Evolutionary conservation across 2,113 vertebrate genomes (phyloP), one percentile per base, ranked within the genome.

Genomic region (Apteryx mantelli): DNA sequence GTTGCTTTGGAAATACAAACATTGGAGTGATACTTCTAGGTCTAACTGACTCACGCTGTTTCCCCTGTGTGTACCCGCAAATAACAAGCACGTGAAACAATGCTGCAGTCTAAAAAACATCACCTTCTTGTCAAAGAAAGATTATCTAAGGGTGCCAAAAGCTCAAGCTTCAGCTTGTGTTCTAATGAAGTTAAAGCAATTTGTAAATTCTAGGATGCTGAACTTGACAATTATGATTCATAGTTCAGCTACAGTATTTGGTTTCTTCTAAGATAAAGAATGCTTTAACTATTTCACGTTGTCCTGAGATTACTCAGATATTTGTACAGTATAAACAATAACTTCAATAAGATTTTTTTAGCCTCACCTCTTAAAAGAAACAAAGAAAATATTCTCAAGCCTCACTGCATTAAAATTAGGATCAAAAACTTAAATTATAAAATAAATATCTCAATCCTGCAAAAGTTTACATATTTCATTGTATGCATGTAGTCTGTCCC

Each of bases 151-250:
- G 16, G 19, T 71, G 48, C 28, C 38, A 66, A 48, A 30, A 36
- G 80, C 44, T 53, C 40, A 32, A 30, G 11, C 32, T 96, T 93
- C 73, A 83, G 19, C 44, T 71, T 52, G 2, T 89, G 68, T 83
- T 91, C 68, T 89, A 13, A 75, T 5, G 22, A 86, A 83, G 48
- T 32, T 53, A 13, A 24, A 86, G 40, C 18, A 3, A 64, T 78
- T 93, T 93, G 16, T 38, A 61, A 84, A 38, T 85, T 89, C 52
- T 52, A 82, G 81, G 64, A 83, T 28, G 22, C 52, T 76, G 78
- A 88, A 91, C 81, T 65, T 93, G 34, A 71, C 15, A 68, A 71
- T 55, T 83, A 61, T 86, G 84, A 94, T 86, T 96, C 88, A 92
- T 38, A 75, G n/a, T 34, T 92, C 20, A 42, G 46, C 36, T 88